phyloP scores from a whole-genome alignment of 1,140 invertebrate species.

The Drosophila jambulina region DNA sequence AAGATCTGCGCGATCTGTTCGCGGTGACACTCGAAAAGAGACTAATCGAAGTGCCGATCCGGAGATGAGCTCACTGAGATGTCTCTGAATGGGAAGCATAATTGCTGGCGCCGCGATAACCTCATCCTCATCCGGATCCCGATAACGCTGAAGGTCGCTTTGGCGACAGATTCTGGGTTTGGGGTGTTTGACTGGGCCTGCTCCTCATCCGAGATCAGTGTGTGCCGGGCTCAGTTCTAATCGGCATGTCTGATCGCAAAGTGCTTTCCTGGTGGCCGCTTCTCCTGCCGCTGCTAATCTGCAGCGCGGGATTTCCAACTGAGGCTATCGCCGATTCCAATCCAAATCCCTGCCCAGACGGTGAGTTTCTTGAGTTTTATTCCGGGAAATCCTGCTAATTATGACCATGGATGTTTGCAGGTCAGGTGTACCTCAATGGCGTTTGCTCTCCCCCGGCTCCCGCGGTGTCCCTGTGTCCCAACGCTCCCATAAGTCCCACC shows the following conservation, averaged over 20 bases:
- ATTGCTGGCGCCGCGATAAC: slow-evolving; percentile 38
- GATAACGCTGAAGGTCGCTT: slow-evolving; percentile 26
- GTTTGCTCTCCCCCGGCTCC: background rate
- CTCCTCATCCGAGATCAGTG: slow-evolving; percentile 2
- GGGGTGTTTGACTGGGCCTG: background rate
- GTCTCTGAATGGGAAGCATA: slow-evolving; percentile 35
- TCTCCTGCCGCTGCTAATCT: slow-evolving; percentile 31
- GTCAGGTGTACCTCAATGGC: slow-evolving; percentile 27
- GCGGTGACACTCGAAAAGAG: slow-evolving; percentile 6
- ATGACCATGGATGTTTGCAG: slow-evolving; percentile 1
- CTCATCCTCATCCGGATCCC: slow-evolving; percentile 4
- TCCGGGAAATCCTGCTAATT: background rate
- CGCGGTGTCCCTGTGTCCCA: slow-evolving; percentile 10
- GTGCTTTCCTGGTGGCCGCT: slow-evolving; percentile 28
- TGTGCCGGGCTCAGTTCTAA: slow-evolving; percentile 45
- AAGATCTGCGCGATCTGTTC: slow-evolving; percentile 3
- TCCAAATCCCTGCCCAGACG: slow-evolving; percentile 33
- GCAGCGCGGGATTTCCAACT: slow-evolving; percentile 6
- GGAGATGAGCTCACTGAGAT: slow-evolving; percentile 6
- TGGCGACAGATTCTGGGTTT: background rate
- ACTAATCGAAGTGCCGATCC: slow-evolving; percentile 24
- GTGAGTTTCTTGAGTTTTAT: slow-evolving; percentile 3
- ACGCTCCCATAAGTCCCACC: slow-evolving; percentile 26
- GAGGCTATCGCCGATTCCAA: slow-evolving; percentile 15
- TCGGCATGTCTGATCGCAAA: slow-evolving; percentile 60